A percentile compares a stretch with the other conserved stretches of the same genome.
These are phyloP conservation scores for Enteromius mattozi DNA, from an alignment of 2,797 vertebrate species.

Conservation along the genomic window DNA sequence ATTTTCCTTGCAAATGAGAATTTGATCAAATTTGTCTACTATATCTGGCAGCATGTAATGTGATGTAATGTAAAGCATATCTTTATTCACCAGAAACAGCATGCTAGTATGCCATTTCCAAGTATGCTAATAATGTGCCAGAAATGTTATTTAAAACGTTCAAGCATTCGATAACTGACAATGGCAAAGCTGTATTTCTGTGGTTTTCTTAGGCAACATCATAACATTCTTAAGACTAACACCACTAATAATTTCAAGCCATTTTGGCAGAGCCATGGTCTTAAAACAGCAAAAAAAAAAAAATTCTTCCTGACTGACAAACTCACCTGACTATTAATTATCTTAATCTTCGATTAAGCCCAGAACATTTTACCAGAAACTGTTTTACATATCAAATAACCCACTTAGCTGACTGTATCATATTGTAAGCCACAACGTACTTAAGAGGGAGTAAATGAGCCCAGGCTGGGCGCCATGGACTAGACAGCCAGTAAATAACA, in stretches of 20 bases:
- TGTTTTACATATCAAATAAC: conserved; percentile 23
- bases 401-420: conserved; percentile 34
- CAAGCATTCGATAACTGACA: neutral
- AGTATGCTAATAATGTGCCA: neutral
- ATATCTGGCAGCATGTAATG: neutral
- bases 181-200: neutral
- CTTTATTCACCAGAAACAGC: neutral
- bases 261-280: neutral
- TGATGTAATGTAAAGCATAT: too few relatives aligned
- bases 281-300: neutral
- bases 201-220: neutral
- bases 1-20: neutral
- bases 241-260: neutral
- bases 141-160: neutral
- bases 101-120: neutral
- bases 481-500: conserved; percentile 38
- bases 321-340: neutral
- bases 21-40: neutral
- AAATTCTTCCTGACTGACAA: neutral
- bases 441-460: conserved; percentile 24
- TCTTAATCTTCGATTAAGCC: neutral
- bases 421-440: conserved; percentile 22
- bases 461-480: conserved; percentile 38
- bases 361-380: neutral
- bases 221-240: neutral